These are phyloP conservation scores for Notarius quadriscutis DNA, from an alignment of 2,113 vertebrate genomes.

Conservation along the genomic window DNA sequence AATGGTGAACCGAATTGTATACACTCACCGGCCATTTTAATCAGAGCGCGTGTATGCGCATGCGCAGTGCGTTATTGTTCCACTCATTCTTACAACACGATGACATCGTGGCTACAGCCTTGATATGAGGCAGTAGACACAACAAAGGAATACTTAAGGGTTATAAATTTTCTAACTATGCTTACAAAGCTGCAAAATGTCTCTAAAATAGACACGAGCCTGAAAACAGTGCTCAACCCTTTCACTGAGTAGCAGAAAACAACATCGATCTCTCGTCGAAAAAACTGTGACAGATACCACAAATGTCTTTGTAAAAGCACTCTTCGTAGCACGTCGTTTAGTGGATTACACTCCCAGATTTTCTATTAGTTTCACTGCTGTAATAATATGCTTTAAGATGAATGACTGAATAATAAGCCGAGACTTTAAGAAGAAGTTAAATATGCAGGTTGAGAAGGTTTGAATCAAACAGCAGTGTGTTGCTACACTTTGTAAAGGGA, in stretches of 20 bases:
- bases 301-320: background rate
- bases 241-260: no score
- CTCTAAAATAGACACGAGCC: background rate
- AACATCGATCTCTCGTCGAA: background rate
- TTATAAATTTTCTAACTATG: background rate
- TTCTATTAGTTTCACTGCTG: background rate
- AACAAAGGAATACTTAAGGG: background rate
- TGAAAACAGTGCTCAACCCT: background rate
- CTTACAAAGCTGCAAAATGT: background rate
- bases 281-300: background rate
- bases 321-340: background rate
- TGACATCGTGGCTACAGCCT: no score
- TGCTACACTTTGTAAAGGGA: background rate
- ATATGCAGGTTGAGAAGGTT: background rate
- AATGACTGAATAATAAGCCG: background rate
- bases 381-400: constrained; percentile 1
- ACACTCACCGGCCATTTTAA: no score
- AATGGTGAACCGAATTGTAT: no score
- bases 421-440: background rate
- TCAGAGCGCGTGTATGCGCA: no score
- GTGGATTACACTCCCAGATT: background rate
- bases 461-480: background rate
- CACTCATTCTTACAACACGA: no score
- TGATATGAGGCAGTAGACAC: background rate
- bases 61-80: no score